Conservation (phyloP, 2,113 vertebrate genomes). For the Bostrychus sinensis region DNA sequence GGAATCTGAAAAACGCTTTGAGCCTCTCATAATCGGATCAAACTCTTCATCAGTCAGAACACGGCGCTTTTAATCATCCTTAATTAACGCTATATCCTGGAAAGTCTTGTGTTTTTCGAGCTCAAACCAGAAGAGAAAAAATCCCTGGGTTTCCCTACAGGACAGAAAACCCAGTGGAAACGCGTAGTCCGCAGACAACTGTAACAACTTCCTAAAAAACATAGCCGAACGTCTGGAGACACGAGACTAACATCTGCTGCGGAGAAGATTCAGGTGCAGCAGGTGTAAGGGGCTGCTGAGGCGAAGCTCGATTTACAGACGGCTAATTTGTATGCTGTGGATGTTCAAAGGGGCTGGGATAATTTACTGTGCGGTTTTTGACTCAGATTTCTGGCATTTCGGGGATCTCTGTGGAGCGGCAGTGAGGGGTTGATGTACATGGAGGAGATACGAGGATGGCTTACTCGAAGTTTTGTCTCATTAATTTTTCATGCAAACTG, state of each 20-base stretch:
- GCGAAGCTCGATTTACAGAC: neutral
- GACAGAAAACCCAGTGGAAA: neutral
- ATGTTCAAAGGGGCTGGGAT: neutral
- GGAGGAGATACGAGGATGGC: too few relatives aligned
- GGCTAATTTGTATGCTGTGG: neutral
- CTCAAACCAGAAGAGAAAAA: neutral
- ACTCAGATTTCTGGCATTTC: neutral
- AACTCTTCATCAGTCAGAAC: slow-evolving; percentile 1
- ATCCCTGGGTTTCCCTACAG: neutral
- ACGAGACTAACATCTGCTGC: neutral
- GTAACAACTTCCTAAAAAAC: neutral
- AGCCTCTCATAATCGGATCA: neutral
- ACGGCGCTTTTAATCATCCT: neutral
- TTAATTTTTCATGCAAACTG: neutral
- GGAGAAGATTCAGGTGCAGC: neutral
- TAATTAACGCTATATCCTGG: neutral
- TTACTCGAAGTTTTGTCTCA: neutral
- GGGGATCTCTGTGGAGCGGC: neutral
- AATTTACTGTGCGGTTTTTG: neutral
- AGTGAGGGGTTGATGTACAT: too few relatives aligned
- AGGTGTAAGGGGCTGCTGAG: neutral
- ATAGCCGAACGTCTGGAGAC: neutral
- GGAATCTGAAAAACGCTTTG: neutral
- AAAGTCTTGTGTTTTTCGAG: neutral
- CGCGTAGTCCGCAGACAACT: neutral